Conservation (phyloP, 1,140 invertebrate genomes). For the Antheraea pernyi region DNA sequence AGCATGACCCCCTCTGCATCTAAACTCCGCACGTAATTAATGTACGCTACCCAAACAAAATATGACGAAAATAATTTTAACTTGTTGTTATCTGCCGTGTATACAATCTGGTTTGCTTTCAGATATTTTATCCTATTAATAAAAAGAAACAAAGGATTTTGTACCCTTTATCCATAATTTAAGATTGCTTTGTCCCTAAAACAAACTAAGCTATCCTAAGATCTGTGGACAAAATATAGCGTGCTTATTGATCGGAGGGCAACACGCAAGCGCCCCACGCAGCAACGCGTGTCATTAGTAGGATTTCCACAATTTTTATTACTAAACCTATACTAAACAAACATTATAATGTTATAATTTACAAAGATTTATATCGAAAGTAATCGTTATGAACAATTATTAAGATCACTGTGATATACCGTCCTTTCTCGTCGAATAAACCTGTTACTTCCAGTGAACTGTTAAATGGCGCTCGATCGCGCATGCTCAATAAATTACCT, state of each 20-base stretch:
- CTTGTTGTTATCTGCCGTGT: constrained; percentile 13
- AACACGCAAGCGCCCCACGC: constrained; percentile 58
- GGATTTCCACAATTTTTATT: neutral
- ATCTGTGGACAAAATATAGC: constrained; percentile 25
- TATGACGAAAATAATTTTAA: no score
- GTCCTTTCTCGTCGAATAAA: constrained; percentile 19
- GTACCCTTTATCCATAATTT: neutral
- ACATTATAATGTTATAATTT: no score
- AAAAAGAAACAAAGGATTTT: constrained; percentile 11
- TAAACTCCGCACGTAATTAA: no score
- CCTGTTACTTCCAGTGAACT: constrained; percentile 34
- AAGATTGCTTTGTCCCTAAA: constrained; percentile 14
- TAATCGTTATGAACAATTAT: neutral
- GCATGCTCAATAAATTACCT: constrained; percentile 51
- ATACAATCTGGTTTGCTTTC: constrained; percentile 34
- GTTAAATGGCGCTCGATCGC: constrained; percentile 44
- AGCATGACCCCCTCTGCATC: no score
- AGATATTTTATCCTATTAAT: constrained; percentile 22
- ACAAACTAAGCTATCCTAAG: constrained; percentile 15
- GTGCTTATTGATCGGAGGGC: constrained; percentile 49
- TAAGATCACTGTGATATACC: neutral
- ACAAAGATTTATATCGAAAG: neutral
- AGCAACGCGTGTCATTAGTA: neutral
- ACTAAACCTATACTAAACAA: neutral
- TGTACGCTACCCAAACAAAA: no score